Base-by-base conservation (phyloP, 2,888 invertebrate species). In the Campoplex nolae region DNA sequence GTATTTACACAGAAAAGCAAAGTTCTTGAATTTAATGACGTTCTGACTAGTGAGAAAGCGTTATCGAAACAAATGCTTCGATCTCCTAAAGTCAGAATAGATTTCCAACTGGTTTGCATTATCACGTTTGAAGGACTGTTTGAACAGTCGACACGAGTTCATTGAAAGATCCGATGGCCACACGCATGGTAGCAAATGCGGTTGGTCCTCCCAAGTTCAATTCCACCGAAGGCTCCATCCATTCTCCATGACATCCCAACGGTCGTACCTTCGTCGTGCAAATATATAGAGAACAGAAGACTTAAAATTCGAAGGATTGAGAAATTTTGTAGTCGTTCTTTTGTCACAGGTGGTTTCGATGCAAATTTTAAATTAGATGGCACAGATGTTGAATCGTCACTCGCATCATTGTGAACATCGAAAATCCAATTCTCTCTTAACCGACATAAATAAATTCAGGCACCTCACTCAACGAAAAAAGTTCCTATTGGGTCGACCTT, bases 81-180 rank as follows among this genome's bases (percentile, higher is more conserved):
- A 67, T 35, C 42, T 67, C 51, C 48, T 8, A 56, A 75, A 58
- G 62, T 16, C n/a, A 32, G 45, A 77, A 81, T 73, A 74, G 28
- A 65, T 77, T 82, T 77, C 45, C 65, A 62, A 74, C 86, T 80
- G 48, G 48, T 81, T 87, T 85, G 86, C 88, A 88, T 86, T 77
- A 87, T 88, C 86, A 67, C 73, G 77, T 86, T 84, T n/a, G 62
- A 77, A 84, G 78, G 76, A 71, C 56, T 79, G 62, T 78, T 73
- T 28, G 76, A 77, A 84, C 77, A 35, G 74, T 68, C 70, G 65
- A 70, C 65, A 38, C 42, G 68, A 80, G 86, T 70, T 80, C 75
- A 73, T 80, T 80, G 70, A 51, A 71, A 67, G 75, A 86, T 68
- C 67, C 83, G 67, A 79, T 83, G 70, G 70, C 76, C 32, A 80